Percentiles rank a stretch among this genome's conserved stretches.
These are phyloP conservation scores for Arothron firmamentum DNA, from an alignment of 2,113 vertebrate genomes.

Conservation along the genomic window DNA sequence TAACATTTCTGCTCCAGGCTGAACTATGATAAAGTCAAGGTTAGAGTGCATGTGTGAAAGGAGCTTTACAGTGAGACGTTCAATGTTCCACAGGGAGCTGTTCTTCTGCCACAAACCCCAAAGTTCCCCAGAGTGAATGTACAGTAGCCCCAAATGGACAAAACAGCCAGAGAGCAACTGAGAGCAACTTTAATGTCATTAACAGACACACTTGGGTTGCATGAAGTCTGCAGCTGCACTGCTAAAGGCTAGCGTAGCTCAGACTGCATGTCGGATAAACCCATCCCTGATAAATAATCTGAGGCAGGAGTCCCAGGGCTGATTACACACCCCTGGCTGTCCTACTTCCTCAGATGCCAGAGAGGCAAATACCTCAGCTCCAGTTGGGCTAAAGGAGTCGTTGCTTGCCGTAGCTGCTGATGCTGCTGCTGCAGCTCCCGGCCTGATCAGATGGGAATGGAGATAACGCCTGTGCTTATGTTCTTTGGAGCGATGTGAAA, in stretches of 20 bases:
- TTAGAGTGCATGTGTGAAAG: too few species aligned
- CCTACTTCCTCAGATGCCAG: slow-evolving; percentile 53
- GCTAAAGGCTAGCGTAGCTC: background rate
- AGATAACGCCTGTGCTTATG: slow-evolving; percentile 67
- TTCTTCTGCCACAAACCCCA: too few species aligned
- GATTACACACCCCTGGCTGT: slow-evolving; percentile 19
- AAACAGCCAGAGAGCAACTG: too few species aligned
- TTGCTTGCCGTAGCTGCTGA: slow-evolving; percentile 50
- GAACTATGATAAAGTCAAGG: too few species aligned
- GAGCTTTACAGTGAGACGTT: too few species aligned
- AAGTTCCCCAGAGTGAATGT: too few species aligned
- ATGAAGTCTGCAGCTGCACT: background rate
- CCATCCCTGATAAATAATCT: background rate
- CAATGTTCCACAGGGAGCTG: too few species aligned
- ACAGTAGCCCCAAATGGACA: too few species aligned
- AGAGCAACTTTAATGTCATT: too few species aligned
- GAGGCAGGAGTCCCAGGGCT: slow-evolving; percentile 8
- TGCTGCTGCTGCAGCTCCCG: slow-evolving; percentile 39
- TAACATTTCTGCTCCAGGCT: too few species aligned
- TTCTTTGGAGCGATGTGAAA: slow-evolving; percentile 61
- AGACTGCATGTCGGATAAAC: background rate
- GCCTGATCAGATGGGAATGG: slow-evolving; percentile 64
- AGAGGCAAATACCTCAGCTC: slow-evolving; percentile 70
- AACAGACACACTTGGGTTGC: too few species aligned
- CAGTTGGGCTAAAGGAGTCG: slow-evolving; percentile 54